phyloP scores from a whole-genome alignment of 1,140 invertebrate genomes.

The Phenacoccus solenopsis region DNA sequence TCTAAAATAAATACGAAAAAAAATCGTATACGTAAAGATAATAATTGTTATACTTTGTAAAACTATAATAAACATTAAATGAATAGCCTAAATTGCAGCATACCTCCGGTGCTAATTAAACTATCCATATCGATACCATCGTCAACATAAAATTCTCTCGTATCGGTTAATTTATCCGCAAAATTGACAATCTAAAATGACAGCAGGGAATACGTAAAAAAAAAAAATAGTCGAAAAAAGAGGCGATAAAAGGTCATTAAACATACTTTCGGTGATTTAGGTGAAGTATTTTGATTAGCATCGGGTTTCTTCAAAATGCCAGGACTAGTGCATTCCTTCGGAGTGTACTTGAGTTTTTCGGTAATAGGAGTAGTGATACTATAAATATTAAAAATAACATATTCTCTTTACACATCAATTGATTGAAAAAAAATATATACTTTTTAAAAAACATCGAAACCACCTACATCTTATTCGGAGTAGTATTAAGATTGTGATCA shows the following conservation, averaged over 20 bases:
- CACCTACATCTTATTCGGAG: background rate
- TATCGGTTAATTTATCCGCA: background rate
- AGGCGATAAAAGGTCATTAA: background rate
- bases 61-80: background rate
- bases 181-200: background rate
- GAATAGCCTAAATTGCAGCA: too few relatives aligned
- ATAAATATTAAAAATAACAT: background rate
- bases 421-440: background rate
- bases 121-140: background rate
- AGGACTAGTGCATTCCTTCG: slow-evolving; percentile 13
- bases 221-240: background rate
- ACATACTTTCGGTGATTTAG: background rate
- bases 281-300: background rate
- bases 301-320: background rate
- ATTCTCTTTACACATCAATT: background rate
- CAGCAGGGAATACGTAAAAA: too few relatives aligned
- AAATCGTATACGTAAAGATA: background rate
- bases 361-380: background rate
- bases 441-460: too few relatives aligned
- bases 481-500: background rate
- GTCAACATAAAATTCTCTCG: background rate
- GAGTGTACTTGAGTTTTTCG: background rate
- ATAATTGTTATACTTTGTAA: too few relatives aligned
- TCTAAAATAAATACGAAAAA: background rate
- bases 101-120: background rate